Percentiles rank a stretch among this genome's conserved stretches.
These are phyloP conservation scores for Tenthredo notha DNA, from an alignment of 2,888 invertebrate species.

Conservation along the genomic window DNA sequence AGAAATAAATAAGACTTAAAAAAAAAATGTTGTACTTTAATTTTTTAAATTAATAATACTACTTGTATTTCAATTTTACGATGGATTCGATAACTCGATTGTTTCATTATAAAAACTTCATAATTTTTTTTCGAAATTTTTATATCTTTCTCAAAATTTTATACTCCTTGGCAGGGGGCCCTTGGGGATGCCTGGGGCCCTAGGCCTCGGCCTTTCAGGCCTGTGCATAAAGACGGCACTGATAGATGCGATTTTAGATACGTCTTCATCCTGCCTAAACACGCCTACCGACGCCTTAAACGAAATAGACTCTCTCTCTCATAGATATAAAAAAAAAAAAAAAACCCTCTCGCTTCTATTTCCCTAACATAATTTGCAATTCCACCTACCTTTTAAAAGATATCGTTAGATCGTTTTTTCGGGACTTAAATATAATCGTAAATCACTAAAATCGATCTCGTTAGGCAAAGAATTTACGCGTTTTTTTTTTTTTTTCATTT, in stretches of 20 bases:
- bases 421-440: slow-evolving; percentile 18
- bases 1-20: too few relatives aligned
- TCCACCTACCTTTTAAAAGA: slow-evolving; percentile 54
- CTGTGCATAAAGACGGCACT: too few relatives aligned
- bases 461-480: slow-evolving; percentile 35
- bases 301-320: slow-evolving; percentile 7
- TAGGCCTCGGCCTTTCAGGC: too few relatives aligned
- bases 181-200: too few relatives aligned
- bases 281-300: slow-evolving; percentile 56
- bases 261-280: slow-evolving; percentile 50
- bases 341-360: slow-evolving; percentile 32
- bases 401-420: slow-evolving; percentile 43
- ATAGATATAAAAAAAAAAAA: neutral
- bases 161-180: too few relatives aligned
- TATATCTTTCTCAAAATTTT: too few relatives aligned
- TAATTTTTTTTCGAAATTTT: too few relatives aligned
- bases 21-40: too few relatives aligned
- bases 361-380: slow-evolving; percentile 51
- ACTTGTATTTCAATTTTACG: too few relatives aligned
- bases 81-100: too few relatives aligned
- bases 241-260: slow-evolving; percentile 49
- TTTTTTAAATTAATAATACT: too few relatives aligned
- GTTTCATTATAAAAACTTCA: too few relatives aligned
- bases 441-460: slow-evolving; percentile 43
- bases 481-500: neutral